A percentile compares a stretch with the other conserved stretches of the same genome.
Evolutionary conservation across 2,797 vertebrate species (phyloP).

Genomic region (Typhlichthys subterraneus): DNA sequence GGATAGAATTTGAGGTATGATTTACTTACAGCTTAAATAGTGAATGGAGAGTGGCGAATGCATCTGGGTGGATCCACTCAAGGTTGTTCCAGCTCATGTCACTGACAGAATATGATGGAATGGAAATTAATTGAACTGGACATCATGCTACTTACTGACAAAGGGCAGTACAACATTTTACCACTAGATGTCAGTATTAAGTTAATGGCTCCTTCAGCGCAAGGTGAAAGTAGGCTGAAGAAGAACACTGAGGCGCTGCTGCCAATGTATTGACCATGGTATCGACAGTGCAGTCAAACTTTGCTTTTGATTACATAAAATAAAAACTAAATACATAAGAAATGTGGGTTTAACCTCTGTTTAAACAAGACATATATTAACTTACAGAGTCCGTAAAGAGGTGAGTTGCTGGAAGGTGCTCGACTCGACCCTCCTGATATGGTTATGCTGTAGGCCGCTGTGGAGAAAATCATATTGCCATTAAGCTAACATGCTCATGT

Average conservation of each 20-base stretch:
- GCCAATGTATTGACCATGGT: too few relatives aligned
- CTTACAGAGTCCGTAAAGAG: slow-evolving; percentile 88
- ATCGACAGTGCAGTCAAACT: too few relatives aligned
- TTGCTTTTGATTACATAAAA: too few relatives aligned
- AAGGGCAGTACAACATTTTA: slow-evolving; percentile 2
- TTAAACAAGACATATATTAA: slow-evolving; percentile 31
- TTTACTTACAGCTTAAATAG: slow-evolving; percentile 91
- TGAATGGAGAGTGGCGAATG: slow-evolving; percentile 85
- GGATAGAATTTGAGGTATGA: slow-evolving; percentile 1
- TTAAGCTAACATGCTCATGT: too few relatives aligned
- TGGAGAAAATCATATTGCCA: slow-evolving; percentile 19
- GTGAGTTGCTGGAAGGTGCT: slow-evolving; percentile 88
- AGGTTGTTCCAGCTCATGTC: slow-evolving; percentile 93
- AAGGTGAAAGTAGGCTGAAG: too few relatives aligned
- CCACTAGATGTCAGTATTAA: slow-evolving; percentile 70
- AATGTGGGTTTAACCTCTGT: background rate
- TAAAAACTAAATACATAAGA: too few relatives aligned
- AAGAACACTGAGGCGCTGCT: too few relatives aligned
- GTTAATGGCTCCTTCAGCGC: background rate
- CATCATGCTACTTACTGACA: background rate
- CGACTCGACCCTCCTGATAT: slow-evolving; percentile 84
- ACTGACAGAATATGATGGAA: slow-evolving; percentile 60
- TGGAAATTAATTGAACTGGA: background rate
- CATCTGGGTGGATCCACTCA: slow-evolving; percentile 86
- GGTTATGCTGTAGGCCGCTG: slow-evolving; percentile 92